Evolutionary conservation across 2,888 invertebrate species (phyloP), one percentile per base, ranked within the genome.

Genomic region (Sarcophaga carnaria): DNA sequence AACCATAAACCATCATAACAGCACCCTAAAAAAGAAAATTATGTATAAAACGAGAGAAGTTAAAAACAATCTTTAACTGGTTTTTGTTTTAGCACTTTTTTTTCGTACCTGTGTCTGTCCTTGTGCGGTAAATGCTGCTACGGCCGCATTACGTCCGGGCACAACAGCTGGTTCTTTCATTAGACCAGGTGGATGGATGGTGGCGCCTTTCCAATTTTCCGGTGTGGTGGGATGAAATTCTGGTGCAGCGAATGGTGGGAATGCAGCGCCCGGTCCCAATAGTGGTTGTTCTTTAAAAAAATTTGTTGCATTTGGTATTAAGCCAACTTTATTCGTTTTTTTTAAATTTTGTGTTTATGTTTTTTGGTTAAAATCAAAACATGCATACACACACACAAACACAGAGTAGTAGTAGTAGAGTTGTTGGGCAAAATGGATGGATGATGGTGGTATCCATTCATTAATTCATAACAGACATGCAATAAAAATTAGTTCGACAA

Each of bases 1-100:
- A 95, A 3, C 99, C 99, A 94, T 99, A 99, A 82, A 99, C 98
- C 99, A 99, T 99, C 95, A 99, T 97, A 87, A 99, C 99, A 74
- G 97, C 97, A 75, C 97, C 97, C 92, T 97, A 96, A 91, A 95
- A 95, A 88, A 83, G 54, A 72, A 78, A 79, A 77, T 69, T 70
- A 85, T 37, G 37, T 10, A 8, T 47, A 37, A 8, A 80, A 27
- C 3, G 17, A 11, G 25, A 70, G 20, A 82, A 74, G 14, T 62
- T 49, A 62, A 66, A 62, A 27, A 70, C 47, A 22, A 25, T n/a
- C 20, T 60, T 72, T 54, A 59, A 27, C 20, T 47, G 47, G 3
- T 45, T 62, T 22, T 49, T 69, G 12, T 49, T 11, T 14, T 11
- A 22, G 47, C 22, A n/a, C 25, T 75, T 67, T 54, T 71, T 12